A percentile compares a stretch with the other conserved stretches of the same genome.
These are phyloP conservation scores for Drosophila azteca DNA, from an alignment of 1,140 invertebrate species.

Conservation along the genomic window DNA sequence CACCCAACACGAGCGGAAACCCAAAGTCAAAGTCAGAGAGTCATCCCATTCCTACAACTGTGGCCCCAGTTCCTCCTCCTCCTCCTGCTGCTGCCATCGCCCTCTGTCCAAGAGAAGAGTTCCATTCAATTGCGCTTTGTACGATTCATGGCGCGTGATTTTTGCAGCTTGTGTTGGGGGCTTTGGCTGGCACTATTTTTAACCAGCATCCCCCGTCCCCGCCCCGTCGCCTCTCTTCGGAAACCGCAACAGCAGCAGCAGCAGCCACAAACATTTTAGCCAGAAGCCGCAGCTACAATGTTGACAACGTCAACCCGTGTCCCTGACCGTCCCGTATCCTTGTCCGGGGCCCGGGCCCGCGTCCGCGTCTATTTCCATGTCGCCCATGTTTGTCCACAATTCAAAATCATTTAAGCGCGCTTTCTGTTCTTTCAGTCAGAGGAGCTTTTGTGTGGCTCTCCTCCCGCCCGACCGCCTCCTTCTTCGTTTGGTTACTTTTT, in stretches of 20 bases:
- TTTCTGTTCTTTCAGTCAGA: constrained; percentile 31
- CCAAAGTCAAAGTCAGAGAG: constrained; percentile 31
- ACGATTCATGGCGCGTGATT: constrained; percentile 74
- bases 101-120: constrained; percentile 14
- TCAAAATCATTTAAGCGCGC: constrained; percentile 79
- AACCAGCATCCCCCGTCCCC: constrained; percentile 3
- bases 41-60: constrained; percentile 13
- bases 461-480: constrained; percentile 9
- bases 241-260: constrained; percentile 5
- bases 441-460: too few species aligned
- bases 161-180: constrained; percentile 75
- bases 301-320: constrained; percentile 68
- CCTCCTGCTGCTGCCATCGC: not conserved
- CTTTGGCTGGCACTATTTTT: constrained; percentile 72
- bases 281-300: constrained; percentile 76
- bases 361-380: constrained; percentile 38
- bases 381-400: constrained; percentile 68
- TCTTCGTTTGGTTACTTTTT: constrained; percentile 20
- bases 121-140: constrained; percentile 68
- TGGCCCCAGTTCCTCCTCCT: not conserved
- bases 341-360: constrained; percentile 15
- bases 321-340: constrained; percentile 13
- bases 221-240: too few species aligned
- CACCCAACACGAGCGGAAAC: constrained; percentile 10
- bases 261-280: constrained; percentile 72